A percentile compares a stretch with the other conserved stretches of the same genome.
These are phyloP conservation scores for Cirrhinus mrigala DNA, from an alignment of 2,797 vertebrate species.

Conservation along the genomic window DNA sequence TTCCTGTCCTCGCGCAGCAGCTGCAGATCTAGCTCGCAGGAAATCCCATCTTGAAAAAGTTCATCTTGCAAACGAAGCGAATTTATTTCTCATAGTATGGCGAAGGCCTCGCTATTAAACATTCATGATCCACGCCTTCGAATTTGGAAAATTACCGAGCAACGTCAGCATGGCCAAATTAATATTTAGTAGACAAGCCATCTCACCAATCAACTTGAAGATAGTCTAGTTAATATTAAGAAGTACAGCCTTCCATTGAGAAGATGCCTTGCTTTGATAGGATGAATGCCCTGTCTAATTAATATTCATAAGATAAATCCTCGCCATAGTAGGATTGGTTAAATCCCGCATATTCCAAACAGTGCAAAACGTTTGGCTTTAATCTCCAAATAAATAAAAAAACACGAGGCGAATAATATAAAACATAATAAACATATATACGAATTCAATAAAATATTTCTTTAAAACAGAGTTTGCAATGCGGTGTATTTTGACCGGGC, in stretches of 20 bases:
- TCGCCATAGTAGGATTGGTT: not conserved
- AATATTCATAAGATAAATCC: constrained; percentile 5
- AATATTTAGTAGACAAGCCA: not conserved
- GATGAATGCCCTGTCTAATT: not conserved
- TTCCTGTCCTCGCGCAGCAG: not conserved
- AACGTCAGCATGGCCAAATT: not conserved
- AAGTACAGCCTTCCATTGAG: too few relatives aligned
- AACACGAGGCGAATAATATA: not conserved
- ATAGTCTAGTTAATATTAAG: not conserved
- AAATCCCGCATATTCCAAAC: not conserved
- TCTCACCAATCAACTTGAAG: not conserved
- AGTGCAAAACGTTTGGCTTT: not conserved
- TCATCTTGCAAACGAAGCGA: constrained; percentile 2
- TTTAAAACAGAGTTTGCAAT: not conserved
- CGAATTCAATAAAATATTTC: not conserved
- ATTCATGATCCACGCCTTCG: not conserved
- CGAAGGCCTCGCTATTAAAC: not conserved
- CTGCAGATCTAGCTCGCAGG: constrained; percentile 41
- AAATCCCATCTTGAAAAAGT: constrained; percentile 49
- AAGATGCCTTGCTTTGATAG: not conserved
- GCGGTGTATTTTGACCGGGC: constrained; percentile 56
- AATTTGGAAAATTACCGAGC: not conserved
- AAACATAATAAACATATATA: not conserved
- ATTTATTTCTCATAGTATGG: not conserved
- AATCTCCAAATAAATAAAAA: not conserved